Conservation (phyloP, 2,888 invertebrate genomes). For the Dicyrtomina minuta region DNA sequence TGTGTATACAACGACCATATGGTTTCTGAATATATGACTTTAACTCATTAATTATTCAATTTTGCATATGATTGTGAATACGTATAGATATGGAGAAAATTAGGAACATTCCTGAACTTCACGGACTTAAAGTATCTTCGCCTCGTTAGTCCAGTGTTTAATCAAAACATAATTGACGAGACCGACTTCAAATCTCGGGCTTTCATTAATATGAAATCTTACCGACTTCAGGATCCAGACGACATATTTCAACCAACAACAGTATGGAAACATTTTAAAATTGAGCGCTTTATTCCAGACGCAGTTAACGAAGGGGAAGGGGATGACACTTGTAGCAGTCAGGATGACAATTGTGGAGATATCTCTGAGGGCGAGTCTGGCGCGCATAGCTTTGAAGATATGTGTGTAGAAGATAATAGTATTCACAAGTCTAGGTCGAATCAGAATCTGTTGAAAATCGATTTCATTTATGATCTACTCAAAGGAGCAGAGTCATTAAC, state of each 20-base stretch:
- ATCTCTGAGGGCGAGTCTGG: too few species aligned
- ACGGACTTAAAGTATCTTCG: constrained; percentile 14
- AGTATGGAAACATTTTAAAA: constrained; percentile 12
- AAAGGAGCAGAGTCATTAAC: not conserved
- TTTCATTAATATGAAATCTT: not conserved
- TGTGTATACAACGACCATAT: too few species aligned
- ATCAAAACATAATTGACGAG: not conserved
- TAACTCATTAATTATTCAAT: too few species aligned
- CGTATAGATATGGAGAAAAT: constrained; percentile 13
- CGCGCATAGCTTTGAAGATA: not conserved
- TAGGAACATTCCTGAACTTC: constrained; percentile 8
- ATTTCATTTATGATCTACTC: not conserved
- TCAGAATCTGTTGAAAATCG: not conserved
- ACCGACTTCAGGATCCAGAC: not conserved
- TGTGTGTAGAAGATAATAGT: not conserved
- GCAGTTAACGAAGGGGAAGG: too few species aligned
- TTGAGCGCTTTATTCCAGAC: not conserved
- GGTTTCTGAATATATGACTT: too few species aligned
- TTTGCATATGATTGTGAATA: too few species aligned
- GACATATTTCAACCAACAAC: not conserved
- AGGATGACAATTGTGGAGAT: too few species aligned
- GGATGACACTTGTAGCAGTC: too few species aligned
- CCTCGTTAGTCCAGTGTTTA: not conserved
- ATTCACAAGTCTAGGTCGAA: not conserved
- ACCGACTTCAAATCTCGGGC: constrained; percentile 19